A percentile compares a stretch with the other conserved stretches of the same genome.
Evolutionary conservation across 2,888 invertebrate genomes (phyloP).

Genomic region (Epinotia demarniana): DNA sequence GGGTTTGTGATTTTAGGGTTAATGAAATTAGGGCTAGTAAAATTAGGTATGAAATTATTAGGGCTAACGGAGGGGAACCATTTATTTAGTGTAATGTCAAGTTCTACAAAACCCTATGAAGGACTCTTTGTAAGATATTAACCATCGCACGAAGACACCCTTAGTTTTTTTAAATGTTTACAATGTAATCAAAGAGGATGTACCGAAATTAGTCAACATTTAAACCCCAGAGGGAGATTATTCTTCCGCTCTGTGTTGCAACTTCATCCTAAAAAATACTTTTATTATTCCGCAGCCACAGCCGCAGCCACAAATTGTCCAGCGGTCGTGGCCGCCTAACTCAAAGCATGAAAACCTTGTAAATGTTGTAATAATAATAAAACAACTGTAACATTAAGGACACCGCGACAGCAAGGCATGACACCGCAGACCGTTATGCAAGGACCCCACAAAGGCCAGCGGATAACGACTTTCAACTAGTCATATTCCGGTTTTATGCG

Average conservation of each 20-base stretch:
- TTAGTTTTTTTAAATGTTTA: too few species aligned
- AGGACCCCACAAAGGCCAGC: constrained; percentile 22
- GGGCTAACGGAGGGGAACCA: too few species aligned
- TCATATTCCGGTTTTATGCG: neutral
- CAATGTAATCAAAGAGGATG: too few species aligned
- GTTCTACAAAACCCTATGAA: too few species aligned
- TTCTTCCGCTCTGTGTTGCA: neutral
- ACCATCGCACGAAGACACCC: too few species aligned
- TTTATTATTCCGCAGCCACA: neutral
- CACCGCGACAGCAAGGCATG: constrained; percentile 33
- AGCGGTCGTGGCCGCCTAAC: constrained; percentile 2
- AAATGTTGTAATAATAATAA: constrained; percentile 35
- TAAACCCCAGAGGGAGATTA: neutral
- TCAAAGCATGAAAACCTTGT: constrained; percentile 27
- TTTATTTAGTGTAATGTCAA: too few species aligned
- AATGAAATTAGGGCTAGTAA: too few species aligned
- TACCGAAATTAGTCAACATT: neutral
- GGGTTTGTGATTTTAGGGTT: too few species aligned
- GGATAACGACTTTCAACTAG: constrained; percentile 15
- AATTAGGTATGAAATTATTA: too few species aligned
- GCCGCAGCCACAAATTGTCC: neutral
- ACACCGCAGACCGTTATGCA: constrained; percentile 34
- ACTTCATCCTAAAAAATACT: neutral
- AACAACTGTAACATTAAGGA: constrained; percentile 37
- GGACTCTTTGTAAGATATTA: too few species aligned